These are phyloP conservation scores for Rosalia funebris DNA, from an alignment of 2,888 invertebrate species.

Conservation along the genomic window DNA sequence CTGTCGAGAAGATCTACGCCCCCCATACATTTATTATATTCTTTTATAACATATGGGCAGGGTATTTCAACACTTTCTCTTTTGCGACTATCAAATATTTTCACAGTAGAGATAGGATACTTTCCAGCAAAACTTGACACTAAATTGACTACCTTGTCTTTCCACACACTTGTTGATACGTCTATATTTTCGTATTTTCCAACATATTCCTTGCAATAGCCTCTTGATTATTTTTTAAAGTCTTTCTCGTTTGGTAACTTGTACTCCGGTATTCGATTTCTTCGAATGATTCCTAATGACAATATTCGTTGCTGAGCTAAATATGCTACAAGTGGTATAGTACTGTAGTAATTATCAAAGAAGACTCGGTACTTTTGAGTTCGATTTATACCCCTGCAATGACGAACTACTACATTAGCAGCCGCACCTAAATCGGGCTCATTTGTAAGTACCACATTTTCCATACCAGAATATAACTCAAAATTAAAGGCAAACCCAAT, in stretches of 20 bases:
- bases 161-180: slow-evolving; percentile 3
- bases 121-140: neutral
- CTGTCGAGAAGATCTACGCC: slow-evolving; percentile 34
- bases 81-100: neutral
- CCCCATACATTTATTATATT: slow-evolving; percentile 38
- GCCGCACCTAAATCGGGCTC: neutral
- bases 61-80: neutral
- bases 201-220: neutral
- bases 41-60: slow-evolving; percentile 2
- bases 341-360: slow-evolving; percentile 1
- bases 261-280: neutral
- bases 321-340: neutral
- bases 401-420: neutral
- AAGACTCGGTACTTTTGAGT: neutral
- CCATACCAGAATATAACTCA: neutral
- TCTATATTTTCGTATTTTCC: neutral
- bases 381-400: neutral
- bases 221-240: neutral
- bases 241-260: neutral
- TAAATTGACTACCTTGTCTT: slow-evolving; percentile 6
- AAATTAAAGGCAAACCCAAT: neutral
- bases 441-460: neutral
- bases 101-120: neutral
- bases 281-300: neutral
- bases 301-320: neutral